These are phyloP conservation scores for Diorhabda carinulata DNA, from an alignment of 1,140 invertebrate genomes.

Conservation along the genomic window DNA sequence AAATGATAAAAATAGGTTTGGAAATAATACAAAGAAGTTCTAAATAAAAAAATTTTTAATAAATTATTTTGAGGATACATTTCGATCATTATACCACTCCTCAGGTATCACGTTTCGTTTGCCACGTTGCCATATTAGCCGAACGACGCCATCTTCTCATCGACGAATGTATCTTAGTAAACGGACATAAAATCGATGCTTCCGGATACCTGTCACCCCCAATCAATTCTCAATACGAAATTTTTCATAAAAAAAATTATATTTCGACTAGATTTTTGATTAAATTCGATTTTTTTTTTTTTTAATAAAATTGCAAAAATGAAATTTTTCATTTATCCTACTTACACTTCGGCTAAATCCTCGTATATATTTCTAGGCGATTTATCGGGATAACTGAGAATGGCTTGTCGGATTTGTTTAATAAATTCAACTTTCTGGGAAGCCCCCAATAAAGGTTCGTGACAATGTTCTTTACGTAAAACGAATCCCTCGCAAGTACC, in stretches of 20 bases:
- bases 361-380: conserved; percentile 24
- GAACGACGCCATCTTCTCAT: conserved; percentile 27
- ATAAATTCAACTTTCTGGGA: conserved; percentile 19
- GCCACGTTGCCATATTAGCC: background rate
- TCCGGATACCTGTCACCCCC: conserved; percentile 24
- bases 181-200: conserved; percentile 20
- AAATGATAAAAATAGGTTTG: too few relatives aligned
- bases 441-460: conserved; percentile 26
- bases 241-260: background rate
- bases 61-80: too few relatives aligned
- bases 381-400: conserved; percentile 6
- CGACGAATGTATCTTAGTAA: conserved; percentile 19
- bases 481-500: conserved; percentile 27
- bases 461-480: conserved; percentile 33
- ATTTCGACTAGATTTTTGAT: too few relatives aligned
- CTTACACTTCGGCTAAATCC: conserved; percentile 22
- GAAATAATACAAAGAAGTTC: too few relatives aligned
- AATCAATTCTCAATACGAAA: background rate
- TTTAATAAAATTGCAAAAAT: too few relatives aligned
- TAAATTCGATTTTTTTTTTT: too few relatives aligned
- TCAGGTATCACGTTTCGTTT: too few relatives aligned
- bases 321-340: background rate
- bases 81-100: too few relatives aligned
- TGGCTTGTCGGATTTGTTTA: conserved; percentile 16
- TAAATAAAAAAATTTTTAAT: too few relatives aligned